phyloP scores from a whole-genome alignment of 1,140 invertebrate genomes.

The Cheumatopsyche charites region DNA sequence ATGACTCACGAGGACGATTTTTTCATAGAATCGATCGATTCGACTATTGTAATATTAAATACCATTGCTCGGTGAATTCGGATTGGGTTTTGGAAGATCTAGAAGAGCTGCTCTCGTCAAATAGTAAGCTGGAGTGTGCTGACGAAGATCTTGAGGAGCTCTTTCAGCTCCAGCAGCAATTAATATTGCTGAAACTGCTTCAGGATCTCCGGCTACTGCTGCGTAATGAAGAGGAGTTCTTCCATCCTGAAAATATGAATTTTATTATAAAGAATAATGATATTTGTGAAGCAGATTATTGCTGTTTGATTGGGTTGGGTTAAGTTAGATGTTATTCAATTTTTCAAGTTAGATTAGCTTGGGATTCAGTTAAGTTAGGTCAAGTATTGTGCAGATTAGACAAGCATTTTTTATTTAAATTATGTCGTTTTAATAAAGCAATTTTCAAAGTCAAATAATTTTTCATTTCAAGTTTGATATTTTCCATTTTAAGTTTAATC shows the following conservation, averaged over 20 bases:
- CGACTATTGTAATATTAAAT: neutral
- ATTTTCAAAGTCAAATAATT: no score
- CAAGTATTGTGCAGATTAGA: no score
- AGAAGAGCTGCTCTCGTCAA: constrained; percentile 65
- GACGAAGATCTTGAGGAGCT: constrained; percentile 68
- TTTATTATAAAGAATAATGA: no score
- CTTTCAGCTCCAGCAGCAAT: constrained; percentile 71
- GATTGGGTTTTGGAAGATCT: constrained; percentile 63
- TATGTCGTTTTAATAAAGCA: no score
- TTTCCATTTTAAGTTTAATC: no score
- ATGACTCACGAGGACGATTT: neutral
- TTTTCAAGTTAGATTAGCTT: no score
- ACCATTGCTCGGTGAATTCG: constrained; percentile 46
- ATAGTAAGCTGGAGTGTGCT: constrained; percentile 75
- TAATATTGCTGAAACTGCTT: constrained; percentile 68
- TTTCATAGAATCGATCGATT: neutral
- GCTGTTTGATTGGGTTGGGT: no score
- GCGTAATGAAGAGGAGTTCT: constrained; percentile 84
- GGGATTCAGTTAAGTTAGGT: no score
- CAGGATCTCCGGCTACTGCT: constrained; percentile 68
- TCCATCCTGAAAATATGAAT: constrained; percentile 64
- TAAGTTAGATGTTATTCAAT: no score
- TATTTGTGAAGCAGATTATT: no score
- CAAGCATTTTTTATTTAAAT: no score
- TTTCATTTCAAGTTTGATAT: no score